A percentile compares a stretch with the other conserved stretches of the same genome.
These are phyloP conservation scores for Cyphomyrmex costatus DNA, from an alignment of 1,140 invertebrate genomes.

Conservation along the genomic window DNA sequence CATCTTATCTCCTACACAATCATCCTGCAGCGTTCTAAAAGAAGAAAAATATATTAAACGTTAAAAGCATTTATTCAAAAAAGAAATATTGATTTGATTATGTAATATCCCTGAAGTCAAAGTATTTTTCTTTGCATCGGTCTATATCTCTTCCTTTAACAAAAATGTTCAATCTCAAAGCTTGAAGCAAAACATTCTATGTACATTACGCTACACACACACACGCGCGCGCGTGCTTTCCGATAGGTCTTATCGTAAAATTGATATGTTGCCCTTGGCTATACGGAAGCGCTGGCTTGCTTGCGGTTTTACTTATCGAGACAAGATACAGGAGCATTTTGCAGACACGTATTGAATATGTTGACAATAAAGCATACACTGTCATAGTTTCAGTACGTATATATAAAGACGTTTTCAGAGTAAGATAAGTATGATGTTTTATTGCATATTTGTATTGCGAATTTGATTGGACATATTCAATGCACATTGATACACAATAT, in stretches of 20 bases:
- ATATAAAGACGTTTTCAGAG: background rate
- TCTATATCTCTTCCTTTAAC: background rate
- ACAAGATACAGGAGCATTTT: slow-evolving; percentile 23
- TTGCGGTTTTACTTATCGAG: slow-evolving; percentile 15
- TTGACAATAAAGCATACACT: too few species aligned
- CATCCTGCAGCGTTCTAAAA: background rate
- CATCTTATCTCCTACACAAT: background rate
- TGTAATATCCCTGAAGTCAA: background rate
- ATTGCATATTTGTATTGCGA: background rate
- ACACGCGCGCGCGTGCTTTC: background rate
- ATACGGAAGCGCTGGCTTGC: background rate
- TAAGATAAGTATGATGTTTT: background rate
- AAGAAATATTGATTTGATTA: background rate
- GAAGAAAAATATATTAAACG: background rate
- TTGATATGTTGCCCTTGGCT: slow-evolving; percentile 7
- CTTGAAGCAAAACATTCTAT: background rate
- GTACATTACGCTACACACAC: background rate
- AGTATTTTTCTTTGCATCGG: background rate
- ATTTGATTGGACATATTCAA: too few species aligned
- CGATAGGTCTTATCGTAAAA: slow-evolving; percentile 31
- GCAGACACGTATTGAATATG: background rate
- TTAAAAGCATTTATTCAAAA: background rate
- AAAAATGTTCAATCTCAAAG: background rate
- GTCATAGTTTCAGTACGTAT: background rate
- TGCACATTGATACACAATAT: too few species aligned